Conservation (phyloP, 2,888 invertebrate species). For the Trissonchulus latispiculum region DNA sequence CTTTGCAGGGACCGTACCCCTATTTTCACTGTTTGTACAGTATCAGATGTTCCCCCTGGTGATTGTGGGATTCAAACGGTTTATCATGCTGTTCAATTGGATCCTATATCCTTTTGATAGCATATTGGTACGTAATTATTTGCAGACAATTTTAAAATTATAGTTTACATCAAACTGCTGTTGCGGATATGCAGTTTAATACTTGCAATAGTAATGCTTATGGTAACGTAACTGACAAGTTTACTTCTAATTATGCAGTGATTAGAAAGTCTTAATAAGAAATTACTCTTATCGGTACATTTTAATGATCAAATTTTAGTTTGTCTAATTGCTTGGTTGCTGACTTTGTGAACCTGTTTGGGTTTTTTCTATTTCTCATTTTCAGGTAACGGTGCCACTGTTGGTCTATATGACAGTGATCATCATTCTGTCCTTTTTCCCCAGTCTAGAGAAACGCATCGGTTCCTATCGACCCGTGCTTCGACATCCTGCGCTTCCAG, state of each 20-base stretch:
- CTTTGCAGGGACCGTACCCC: background rate
- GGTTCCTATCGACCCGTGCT: too few species aligned
- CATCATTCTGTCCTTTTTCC: background rate
- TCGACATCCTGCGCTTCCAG: constrained; percentile 9
- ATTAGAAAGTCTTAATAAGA: too few species aligned
- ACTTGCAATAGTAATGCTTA: too few species aligned
- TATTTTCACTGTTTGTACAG: constrained; percentile 7
- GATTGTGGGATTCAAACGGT: background rate
- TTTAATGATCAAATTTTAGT: background rate
- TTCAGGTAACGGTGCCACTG: constrained; percentile 9
- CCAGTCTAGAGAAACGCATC: background rate
- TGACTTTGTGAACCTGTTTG: background rate
- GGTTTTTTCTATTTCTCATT: too few species aligned
- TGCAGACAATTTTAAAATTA: too few species aligned
- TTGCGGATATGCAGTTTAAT: too few species aligned
- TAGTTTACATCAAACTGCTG: too few species aligned
- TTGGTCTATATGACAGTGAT: background rate
- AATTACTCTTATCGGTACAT: too few species aligned
- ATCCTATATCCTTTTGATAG: constrained; percentile 7
- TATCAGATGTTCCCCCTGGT: constrained; percentile 4
- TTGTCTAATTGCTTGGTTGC: background rate
- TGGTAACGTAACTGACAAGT: too few species aligned
- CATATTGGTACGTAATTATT: constrained; percentile 5
- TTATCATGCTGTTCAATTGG: background rate
- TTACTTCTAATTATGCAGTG: too few species aligned